Percentiles rank a stretch among this genome's conserved stretches.
These are phyloP conservation scores for Clupea harengus DNA, from an alignment of 2,113 vertebrate genomes.

Conservation along the genomic window DNA sequence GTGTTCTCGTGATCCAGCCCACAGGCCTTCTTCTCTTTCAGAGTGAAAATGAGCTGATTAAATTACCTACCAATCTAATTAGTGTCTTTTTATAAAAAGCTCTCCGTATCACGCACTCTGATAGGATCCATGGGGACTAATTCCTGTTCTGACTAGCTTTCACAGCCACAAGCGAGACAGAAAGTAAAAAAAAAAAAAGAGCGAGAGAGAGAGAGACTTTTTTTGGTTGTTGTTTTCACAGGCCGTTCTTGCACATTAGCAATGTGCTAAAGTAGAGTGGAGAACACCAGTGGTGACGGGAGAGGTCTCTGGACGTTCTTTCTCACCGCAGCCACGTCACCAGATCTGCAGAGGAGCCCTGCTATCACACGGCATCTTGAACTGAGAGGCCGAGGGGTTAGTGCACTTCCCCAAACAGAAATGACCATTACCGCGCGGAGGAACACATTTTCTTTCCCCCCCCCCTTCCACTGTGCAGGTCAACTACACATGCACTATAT, in stretches of 20 bases:
- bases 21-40: slow-evolving; percentile 26
- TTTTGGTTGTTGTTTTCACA: neutral
- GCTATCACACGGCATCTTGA: neutral
- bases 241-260: neutral
- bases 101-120: slow-evolving; percentile 37
- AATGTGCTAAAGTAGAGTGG: neutral
- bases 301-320: too few species aligned
- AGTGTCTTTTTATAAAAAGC: slow-evolving; percentile 67
- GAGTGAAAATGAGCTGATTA: slow-evolving; percentile 48
- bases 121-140: slow-evolving; percentile 46
- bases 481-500: too few species aligned
- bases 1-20: slow-evolving; percentile 33
- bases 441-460: too few species aligned
- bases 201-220: slow-evolving; percentile 16
- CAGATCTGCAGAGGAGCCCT: too few species aligned
- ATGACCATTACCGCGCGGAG: neutral
- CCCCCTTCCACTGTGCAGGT: too few species aligned
- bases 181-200: neutral
- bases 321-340: too few species aligned
- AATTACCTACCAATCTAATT: slow-evolving; percentile 64
- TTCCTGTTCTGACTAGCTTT: slow-evolving; percentile 23
- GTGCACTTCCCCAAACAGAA: neutral
- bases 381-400: neutral
- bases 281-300: too few species aligned
- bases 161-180: neutral